These are phyloP conservation scores for Zootoca vivipara DNA, from an alignment of 2,113 vertebrate genomes.

Conservation along the genomic window DNA sequence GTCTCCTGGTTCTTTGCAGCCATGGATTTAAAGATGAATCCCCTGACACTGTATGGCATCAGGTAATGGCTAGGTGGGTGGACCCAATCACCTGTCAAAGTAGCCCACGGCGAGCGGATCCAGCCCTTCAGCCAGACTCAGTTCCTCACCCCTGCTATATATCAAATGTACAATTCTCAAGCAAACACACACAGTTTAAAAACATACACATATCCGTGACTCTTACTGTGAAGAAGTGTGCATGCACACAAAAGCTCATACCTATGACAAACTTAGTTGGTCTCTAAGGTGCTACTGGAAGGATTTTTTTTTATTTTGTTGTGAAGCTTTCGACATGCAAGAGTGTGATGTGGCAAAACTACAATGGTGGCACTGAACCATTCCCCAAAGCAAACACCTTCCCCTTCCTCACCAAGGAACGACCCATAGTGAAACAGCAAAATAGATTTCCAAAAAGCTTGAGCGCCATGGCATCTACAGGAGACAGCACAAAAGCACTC, in stretches of 20 bases:
- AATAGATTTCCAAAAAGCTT: constrained; percentile 10
- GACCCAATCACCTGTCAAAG: no score
- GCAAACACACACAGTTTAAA: neutral
- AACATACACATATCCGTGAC: neutral
- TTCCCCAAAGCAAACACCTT: neutral
- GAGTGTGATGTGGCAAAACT: neutral
- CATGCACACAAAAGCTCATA: no score
- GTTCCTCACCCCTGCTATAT: neutral
- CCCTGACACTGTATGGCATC: no score
- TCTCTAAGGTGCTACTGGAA: no score
- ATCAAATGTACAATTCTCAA: neutral
- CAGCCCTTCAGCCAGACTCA: no score
- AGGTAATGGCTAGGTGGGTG: no score
- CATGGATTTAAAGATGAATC: no score
- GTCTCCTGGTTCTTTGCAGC: no score
- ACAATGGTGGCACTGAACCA: neutral
- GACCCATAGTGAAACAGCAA: neutral
- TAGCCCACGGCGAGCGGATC: no score
- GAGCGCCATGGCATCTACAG: neutral
- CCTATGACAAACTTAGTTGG: no score
- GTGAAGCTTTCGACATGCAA: neutral
- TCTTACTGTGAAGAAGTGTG: neutral
- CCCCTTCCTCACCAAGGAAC: neutral
- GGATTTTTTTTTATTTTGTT: no score
- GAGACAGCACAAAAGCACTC: neutral